Evolutionary conservation across 1,140 invertebrate species (phyloP).

Genomic region (Apis dorsata): DNA sequence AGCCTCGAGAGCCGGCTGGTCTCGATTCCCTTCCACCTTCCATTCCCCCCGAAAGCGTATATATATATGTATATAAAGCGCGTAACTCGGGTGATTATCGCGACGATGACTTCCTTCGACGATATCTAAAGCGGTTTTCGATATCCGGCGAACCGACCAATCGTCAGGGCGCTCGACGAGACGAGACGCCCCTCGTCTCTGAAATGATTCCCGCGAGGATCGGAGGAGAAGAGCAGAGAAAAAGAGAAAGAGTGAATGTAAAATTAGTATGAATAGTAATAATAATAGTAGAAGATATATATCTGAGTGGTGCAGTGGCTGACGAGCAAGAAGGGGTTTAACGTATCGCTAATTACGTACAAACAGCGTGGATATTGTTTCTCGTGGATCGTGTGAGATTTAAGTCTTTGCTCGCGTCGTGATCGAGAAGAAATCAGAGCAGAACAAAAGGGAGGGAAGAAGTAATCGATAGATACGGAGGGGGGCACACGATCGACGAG

Average conservation of each 20-base stretch:
- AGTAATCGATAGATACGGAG: too few relatives aligned
- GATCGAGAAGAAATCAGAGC: too few relatives aligned
- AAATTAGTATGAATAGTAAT: constrained; percentile 10
- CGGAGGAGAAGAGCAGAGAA: neutral
- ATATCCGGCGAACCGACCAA: constrained; percentile 48
- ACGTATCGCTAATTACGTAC: constrained; percentile 74
- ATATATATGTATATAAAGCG: too few relatives aligned
- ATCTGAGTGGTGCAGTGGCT: constrained; percentile 74
- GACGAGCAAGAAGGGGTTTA: constrained; percentile 74
- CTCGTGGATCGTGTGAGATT: constrained; percentile 66
- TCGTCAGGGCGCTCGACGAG: constrained; percentile 14
- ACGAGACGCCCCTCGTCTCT: neutral
- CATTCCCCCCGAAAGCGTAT: too few relatives aligned
- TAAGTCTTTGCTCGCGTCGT: too few relatives aligned
- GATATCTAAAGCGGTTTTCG: constrained; percentile 37
- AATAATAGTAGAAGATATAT: constrained; percentile 22
- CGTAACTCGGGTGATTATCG: constrained; percentile 18
- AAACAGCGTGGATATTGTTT: constrained; percentile 68
- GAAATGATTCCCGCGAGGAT: neutral
- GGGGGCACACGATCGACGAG: neutral
- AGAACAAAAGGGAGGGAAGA: too few relatives aligned
- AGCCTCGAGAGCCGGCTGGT: too few relatives aligned
- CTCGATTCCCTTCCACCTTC: too few relatives aligned
- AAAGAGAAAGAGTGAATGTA: constrained; percentile 17
- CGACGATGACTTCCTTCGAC: constrained; percentile 20